phyloP scores from a whole-genome alignment of 2,797 vertebrate genomes.

The Coccyzus lansbergi region DNA sequence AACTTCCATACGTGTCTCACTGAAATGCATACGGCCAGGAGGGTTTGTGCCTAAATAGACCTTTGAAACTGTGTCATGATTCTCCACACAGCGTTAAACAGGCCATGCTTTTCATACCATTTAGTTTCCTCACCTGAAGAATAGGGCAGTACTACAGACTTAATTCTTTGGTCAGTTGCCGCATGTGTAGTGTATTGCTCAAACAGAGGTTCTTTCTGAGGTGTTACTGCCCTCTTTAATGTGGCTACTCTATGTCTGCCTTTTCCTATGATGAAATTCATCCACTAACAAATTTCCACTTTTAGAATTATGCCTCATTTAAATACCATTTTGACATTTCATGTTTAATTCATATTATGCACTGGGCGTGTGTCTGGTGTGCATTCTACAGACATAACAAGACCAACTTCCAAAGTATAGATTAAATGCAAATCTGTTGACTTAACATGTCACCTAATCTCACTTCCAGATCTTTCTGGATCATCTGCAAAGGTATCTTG shows the following conservation, averaged over 20 bases:
- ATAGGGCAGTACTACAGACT: not conserved
- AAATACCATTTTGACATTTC: not conserved
- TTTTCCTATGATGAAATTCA: not conserved
- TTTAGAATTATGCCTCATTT: not conserved
- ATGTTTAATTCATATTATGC: not conserved
- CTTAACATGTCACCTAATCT: not conserved
- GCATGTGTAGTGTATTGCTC: accelerated
- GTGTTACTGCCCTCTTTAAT: not conserved
- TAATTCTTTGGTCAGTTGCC: not conserved
- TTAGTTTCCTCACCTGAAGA: not conserved
- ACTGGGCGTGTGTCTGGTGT: accelerated
- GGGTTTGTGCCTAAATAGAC: not conserved
- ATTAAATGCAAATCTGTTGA: not conserved
- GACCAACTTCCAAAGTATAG: not conserved
- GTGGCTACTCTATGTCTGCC: not conserved
- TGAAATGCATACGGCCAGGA: not conserved
- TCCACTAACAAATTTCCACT: not conserved
- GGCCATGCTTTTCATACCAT: slow-evolving; percentile 5
- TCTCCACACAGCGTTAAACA: not conserved
- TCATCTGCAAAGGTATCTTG: not conserved
- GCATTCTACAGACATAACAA: not conserved
- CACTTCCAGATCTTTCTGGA: not conserved
- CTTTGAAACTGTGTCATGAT: not conserved
- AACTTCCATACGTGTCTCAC: not conserved
- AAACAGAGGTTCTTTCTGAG: not conserved